Base-by-base conservation (phyloP, 2,888 invertebrate genomes). In the Brachyptera putata region DNA sequence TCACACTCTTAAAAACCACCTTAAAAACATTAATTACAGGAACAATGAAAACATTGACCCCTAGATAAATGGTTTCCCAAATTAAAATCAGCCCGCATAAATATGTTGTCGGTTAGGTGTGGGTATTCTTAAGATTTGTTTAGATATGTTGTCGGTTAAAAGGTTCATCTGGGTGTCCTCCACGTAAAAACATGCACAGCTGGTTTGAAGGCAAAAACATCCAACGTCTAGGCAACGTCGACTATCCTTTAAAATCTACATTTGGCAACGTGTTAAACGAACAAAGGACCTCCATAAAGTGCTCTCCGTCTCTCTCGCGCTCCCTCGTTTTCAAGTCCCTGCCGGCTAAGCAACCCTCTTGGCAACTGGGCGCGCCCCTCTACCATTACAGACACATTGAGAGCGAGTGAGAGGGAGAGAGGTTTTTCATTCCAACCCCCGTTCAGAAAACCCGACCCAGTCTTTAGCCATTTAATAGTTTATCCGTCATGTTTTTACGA, bases 151-250 rank as follows among this genome's bases (percentile, higher is more conserved):
- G n/a, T n/a, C n/a, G n/a, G n/a, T n/a, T n/a, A n/a, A n/a, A n/a
- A n/a, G n/a, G 46, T 24, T n/a, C 58, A 53, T 58, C 50, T 50
- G 49, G 58, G 18, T 41, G 50, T 48, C 58, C 58, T 58, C 58
- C 58, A 39, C 43, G n/a, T n/a, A n/a, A n/a, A n/a, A n/a, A n/a
- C n/a, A n/a, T n/a, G n/a, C n/a, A 57, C 58, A 58, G 58, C 58
- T 58, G 58, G n/a, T 58, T 58, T 53, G 36, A 53, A 30, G 58
- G 50, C 26, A 53, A 16, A 36, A 49, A 37, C 21, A 56, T 41
- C 39, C 21, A 25, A 24, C 43, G 43, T 18, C 11, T 26, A 53
- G 53, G 53, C 53, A 53, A 53, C 53, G 24, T 36, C 24, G 34
- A 18, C 14, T 30, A 36, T 21, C 36, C 49, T 50, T 25, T 50